Conservation (phyloP, 1,140 invertebrate genomes). For the Nasonia longicornis region DNA sequence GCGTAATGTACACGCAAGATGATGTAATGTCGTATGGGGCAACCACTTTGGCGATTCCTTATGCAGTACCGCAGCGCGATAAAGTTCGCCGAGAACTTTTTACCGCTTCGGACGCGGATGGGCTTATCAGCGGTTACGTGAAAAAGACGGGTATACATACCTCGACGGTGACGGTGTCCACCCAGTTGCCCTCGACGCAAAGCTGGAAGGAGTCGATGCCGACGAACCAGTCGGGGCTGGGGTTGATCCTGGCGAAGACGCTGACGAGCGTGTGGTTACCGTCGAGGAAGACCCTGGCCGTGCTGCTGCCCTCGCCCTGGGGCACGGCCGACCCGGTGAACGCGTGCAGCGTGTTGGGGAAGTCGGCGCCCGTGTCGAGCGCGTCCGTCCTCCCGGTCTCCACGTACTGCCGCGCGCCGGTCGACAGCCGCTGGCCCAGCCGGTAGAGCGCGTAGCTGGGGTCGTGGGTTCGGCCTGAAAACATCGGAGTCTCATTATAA, state of each 20-base stretch:
- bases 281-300: slow-evolving; percentile 89
- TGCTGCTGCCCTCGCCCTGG: slow-evolving; percentile 82
- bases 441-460: slow-evolving; percentile 83
- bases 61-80: background rate
- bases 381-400: slow-evolving; percentile 82
- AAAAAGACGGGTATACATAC: slow-evolving; percentile 64
- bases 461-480: slow-evolving; percentile 86
- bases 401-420: slow-evolving; percentile 83
- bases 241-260: slow-evolving; percentile 87
- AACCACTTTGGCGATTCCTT: background rate
- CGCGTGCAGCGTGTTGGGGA: slow-evolving; percentile 74
- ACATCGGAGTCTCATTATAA: slow-evolving; percentile 13
- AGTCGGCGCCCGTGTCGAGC: slow-evolving; percentile 74
- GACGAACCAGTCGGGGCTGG: slow-evolving; percentile 98
- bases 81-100: background rate
- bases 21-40: background rate
- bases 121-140: no score
- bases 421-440: slow-evolving; percentile 79
- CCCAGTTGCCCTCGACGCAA: slow-evolving; percentile 95
- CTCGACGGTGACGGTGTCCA: slow-evolving; percentile 92
- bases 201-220: slow-evolving; percentile 94
- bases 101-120: no score
- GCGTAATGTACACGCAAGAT: no score
- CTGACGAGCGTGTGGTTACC: slow-evolving; percentile 92
- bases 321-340: slow-evolving; percentile 84